Evolutionary conservation across 2,797 vertebrate genomes (phyloP).

Genomic region (Harpagifer antarcticus): DNA sequence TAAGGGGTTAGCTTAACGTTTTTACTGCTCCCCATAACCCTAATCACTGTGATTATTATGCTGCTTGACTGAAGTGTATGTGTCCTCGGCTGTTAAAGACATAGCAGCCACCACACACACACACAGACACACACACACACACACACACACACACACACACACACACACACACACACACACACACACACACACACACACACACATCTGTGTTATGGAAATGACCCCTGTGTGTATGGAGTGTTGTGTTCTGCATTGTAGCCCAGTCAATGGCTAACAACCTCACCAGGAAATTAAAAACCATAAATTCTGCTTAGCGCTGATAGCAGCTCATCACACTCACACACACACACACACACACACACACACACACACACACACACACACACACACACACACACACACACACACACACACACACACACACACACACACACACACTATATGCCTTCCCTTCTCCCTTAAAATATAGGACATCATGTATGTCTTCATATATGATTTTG

Average conservation of each 20-base stretch:
- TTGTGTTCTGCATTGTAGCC: conserved; percentile 95
- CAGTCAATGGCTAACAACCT: conserved; percentile 91
- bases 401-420: conserved; percentile 32
- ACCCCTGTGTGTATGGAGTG: conserved; percentile 89
- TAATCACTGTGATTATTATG: conserved; percentile 75
- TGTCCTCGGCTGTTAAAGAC: conserved; percentile 55
- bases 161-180: conserved; percentile 26
- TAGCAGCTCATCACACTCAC: conserved; percentile 76
- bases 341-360: conserved; percentile 2
- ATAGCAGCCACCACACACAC: conserved; percentile 3
- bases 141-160: conserved; percentile 33
- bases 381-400: conserved; percentile 5
- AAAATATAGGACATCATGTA: no score
- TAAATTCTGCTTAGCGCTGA: conserved; percentile 96
- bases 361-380: conserved; percentile 38
- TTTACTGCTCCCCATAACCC: conserved; percentile 75
- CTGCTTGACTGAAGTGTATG: conserved; percentile 33
- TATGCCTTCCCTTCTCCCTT: not conserved
- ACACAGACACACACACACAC: conserved; percentile 9
- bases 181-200: conserved; percentile 29
- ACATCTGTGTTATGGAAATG: conserved; percentile 81
- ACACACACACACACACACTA: conserved; percentile 2
- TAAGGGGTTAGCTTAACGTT: conserved; percentile 71
- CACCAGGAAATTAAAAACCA: conserved; percentile 97
- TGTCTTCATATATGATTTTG: no score